Base-by-base conservation (phyloP, 2,113 vertebrate genomes). In the Dipodomys ordii region DNA sequence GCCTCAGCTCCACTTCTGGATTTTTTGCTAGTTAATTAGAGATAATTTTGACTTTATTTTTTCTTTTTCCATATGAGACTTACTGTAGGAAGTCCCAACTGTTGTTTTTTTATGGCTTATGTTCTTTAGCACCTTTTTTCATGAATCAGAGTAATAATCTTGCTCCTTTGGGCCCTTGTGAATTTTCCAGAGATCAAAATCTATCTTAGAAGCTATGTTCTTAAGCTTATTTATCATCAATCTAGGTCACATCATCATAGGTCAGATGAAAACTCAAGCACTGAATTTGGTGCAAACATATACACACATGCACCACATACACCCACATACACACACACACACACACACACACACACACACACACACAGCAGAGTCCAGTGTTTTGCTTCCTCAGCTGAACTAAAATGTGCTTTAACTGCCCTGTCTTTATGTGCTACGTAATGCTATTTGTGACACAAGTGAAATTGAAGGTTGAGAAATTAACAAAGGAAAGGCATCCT, bases 361-460 rank as follows among this genome's bases (percentile, higher is more conserved):
- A 57, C 53, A 16, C 12, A 16, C 2, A 4, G 15, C 53, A 57
- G 12, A 5, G 23, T 7, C 3, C 44, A 39, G 35, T 39, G 32
- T 84, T 80, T 86, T 92, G 62, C 79, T 87, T 46, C 81, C 16
- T 87, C 84, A 93, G 85, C 65, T 77, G 35, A 94, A 68, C 32
- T 64, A 68, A 85, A 86, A 64, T 83, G 68, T 73, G 32, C 60
- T 7, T 65, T 46, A 35, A 78, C 49, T 67, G 62, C 68, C 35
- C 67, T 87, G 73, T 87, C 76, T 91, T 60, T 87, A 65, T 65
- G 81, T 27, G 87, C 80, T 39, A 80, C 74, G 87, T 87, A 88
- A 91, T 94, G 53, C 78, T 91, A 65, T 87, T 84, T 93, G n/a
- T 78, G 84, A 87, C 32, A 95, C 67, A 86, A 82, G 71, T 89